These are phyloP conservation scores for Phasianus colchicus DNA, from an alignment of 2,113 vertebrate genomes.

Conservation along the genomic window DNA sequence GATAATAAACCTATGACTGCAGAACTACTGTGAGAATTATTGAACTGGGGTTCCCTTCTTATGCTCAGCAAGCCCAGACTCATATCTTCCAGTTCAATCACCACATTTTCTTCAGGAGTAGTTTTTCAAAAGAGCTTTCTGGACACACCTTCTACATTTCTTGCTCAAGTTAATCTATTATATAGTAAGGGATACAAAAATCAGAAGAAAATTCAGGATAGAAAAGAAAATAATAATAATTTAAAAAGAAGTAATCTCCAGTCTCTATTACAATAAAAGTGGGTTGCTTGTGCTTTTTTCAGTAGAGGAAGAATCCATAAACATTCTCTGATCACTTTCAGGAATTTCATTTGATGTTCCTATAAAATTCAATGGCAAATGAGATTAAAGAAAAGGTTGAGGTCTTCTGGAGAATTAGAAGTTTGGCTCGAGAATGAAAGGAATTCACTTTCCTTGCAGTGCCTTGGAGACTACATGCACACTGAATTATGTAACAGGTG, in stretches of 20 bases:
- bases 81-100: neutral
- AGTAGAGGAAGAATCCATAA: neutral
- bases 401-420: neutral
- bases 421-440: neutral
- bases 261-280: neutral
- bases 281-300: neutral
- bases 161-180: neutral
- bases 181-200: neutral
- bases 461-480: conserved; percentile 14
- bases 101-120: neutral
- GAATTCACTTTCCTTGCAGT: neutral
- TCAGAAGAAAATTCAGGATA: neutral
- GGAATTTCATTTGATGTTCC: neutral
- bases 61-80: neutral
- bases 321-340: neutral
- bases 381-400: neutral
- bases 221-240: neutral
- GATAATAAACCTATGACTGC: neutral
- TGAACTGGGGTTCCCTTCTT: neutral
- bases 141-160: neutral
- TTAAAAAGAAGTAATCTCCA: neutral
- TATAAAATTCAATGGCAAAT: neutral
- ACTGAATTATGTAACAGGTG: conserved; percentile 57
- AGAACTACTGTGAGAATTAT: neutral
- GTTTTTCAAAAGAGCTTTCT: neutral